These are phyloP conservation scores for Tor tambroides DNA, from an alignment of 2,113 vertebrate species.

Conservation along the genomic window DNA sequence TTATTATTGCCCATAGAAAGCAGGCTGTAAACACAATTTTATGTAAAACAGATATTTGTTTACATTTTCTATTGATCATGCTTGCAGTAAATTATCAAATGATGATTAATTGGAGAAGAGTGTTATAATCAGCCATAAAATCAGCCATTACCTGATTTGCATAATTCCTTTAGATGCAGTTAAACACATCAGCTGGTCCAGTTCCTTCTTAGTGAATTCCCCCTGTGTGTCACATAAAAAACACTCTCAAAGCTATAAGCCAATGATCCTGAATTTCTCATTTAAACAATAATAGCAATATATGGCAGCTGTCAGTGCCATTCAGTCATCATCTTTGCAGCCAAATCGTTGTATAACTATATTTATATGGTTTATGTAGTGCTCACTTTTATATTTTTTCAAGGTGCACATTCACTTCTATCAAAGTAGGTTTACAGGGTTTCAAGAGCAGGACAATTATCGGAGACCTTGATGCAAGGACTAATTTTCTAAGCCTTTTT, in stretches of 20 bases:
- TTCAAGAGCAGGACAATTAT: slow-evolving; percentile 12
- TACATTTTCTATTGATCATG: neutral
- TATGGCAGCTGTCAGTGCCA: neutral
- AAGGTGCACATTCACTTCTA: neutral
- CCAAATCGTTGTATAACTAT: neutral
- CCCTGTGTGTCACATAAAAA: neutral
- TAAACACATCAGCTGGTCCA: neutral
- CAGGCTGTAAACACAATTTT: neutral
- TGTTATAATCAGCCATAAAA: neutral
- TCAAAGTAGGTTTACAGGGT: slow-evolving; percentile 32
- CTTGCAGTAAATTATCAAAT: neutral
- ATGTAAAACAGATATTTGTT: neutral
- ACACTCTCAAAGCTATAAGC: slow-evolving; percentile 19
- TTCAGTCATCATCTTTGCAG: neutral
- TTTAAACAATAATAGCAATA: neutral
- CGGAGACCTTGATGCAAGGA: slow-evolving; percentile 17
- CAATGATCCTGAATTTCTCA: neutral
- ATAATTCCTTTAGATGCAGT: slow-evolving; percentile 15
- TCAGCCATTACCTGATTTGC: neutral
- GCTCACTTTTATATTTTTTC: slow-evolving; percentile 21
- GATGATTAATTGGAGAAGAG: slow-evolving; percentile 10
- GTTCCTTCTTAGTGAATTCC: neutral
- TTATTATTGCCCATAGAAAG: neutral
- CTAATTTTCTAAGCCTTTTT: neutral
- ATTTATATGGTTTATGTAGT: slow-evolving; percentile 2